These are phyloP conservation scores for Calliopsis andreniformis DNA, from an alignment of 1,140 invertebrate species.

Conservation along the genomic window DNA sequence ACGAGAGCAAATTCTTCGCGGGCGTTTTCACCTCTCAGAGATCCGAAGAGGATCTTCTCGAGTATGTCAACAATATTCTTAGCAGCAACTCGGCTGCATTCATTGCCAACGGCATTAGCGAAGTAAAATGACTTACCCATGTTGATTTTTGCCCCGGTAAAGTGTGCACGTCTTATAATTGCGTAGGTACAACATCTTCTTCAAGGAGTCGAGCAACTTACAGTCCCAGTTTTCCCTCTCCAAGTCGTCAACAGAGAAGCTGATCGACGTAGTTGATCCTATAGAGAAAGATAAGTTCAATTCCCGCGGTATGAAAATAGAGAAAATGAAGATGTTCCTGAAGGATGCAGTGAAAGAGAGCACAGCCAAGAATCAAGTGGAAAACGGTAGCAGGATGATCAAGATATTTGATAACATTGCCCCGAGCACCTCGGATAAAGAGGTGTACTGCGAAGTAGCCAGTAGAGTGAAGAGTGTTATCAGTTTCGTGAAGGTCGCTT, in stretches of 20 bases:
- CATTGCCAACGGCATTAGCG: too few relatives aligned
- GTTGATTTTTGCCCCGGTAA: not conserved
- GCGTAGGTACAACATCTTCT: constrained; percentile 82
- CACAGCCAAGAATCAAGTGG: constrained; percentile 7
- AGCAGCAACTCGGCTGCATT: not conserved
- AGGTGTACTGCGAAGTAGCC: constrained; percentile 77
- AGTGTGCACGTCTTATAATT: constrained; percentile 27
- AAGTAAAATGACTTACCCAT: too few relatives aligned
- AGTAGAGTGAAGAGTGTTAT: constrained; percentile 84
- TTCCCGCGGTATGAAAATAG: not conserved
- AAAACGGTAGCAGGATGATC: constrained; percentile 32
- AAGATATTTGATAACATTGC: constrained; percentile 62
- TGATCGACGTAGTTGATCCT: not conserved
- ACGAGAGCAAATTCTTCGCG: constrained; percentile 76
- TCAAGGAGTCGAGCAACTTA: constrained; percentile 82
- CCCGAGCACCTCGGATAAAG: constrained; percentile 61
- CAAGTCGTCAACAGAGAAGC: constrained; percentile 15
- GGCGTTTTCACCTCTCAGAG: constrained; percentile 74
- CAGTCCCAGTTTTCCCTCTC: constrained; percentile 74
- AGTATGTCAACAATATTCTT: constrained; percentile 49
- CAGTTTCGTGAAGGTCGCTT: constrained; percentile 88
- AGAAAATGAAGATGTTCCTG: not conserved
- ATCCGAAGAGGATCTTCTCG: constrained; percentile 71
- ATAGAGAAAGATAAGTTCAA: constrained; percentile 49
- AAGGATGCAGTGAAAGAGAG: constrained; percentile 42